Base-by-base conservation (phyloP, 64 coral and sea anemone species). In the Cladopsammia gracilis region DNA sequence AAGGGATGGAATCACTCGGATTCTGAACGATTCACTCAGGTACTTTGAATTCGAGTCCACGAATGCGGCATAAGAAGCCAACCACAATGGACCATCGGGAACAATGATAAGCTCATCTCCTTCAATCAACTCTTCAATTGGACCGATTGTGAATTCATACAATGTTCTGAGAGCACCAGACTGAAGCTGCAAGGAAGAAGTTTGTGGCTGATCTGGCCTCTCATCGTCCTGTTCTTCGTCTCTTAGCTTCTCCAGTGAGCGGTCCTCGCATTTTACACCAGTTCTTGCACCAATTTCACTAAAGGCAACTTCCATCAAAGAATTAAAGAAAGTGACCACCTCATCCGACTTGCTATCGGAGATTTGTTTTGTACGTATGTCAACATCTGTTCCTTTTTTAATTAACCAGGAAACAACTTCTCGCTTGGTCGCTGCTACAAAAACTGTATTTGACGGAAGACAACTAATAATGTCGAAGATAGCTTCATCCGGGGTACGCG, bases 31-130 rank as follows among this genome's bases (percentile, higher is more conserved):
- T 34, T 34, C 34, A 34, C 34, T 34, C 2, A 34, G 34, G 34
- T 34, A 2, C 34, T 34, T 34, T 44, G 47, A 50, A 50, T 76
- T 49, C 6, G 73, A n/a, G 48, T 76, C 73, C 46, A 52, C 5
- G 7, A 76, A 76, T 50, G 73, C 73, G 53, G 73, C 73, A 52
- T 50, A 76, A 8, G 73, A 48, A 20, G 73, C 73, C 73, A 76
- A 44, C 12, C 45, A 76, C 5, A 76, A 2, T 52, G 49, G 47
- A 52, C 73, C 73, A n/a, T 76, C 73, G 15, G 73, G 73, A 76
- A 76, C 73, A 20, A 76, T 51, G 16, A 76, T 24, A 15, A 76
- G 49, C 3, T 76, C 73, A 8, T 54, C n/a, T 6, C 47, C 73
- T 18, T 76, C 5, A 76, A 76, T 52, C 73, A 76, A 52, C 47